Evolutionary conservation across 2,888 invertebrate species (phyloP).

Genomic region (Molanna angustata): DNA sequence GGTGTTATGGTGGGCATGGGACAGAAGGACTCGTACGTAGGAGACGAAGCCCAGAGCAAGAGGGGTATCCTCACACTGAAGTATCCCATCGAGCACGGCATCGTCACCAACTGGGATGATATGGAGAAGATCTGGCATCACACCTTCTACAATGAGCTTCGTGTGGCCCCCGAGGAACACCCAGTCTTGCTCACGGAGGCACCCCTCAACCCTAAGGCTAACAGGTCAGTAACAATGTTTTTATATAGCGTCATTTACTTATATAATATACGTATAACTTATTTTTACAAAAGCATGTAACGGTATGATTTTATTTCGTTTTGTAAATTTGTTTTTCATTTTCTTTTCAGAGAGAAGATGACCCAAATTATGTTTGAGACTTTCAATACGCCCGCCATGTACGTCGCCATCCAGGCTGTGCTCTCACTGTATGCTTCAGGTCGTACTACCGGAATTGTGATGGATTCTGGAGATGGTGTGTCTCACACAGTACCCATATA

Average conservation of each 20-base stretch:
- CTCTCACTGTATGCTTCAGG: constrained; percentile 91
- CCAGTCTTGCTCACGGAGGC: constrained; percentile 77
- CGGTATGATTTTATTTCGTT: too few relatives aligned
- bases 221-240: neutral
- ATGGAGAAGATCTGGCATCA: constrained; percentile 81
- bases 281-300: too few relatives aligned
- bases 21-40: constrained; percentile 80
- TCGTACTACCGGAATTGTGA: constrained; percentile 94
- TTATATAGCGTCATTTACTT: too few relatives aligned
- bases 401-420: constrained; percentile 92
- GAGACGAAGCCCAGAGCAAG: constrained; percentile 91
- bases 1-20: constrained; percentile 75
- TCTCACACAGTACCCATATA: constrained; percentile 96
- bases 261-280: too few relatives aligned
- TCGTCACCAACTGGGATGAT: constrained; percentile 11
- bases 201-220: constrained; percentile 41
- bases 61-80: constrained; percentile 82
- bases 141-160: constrained; percentile 45
- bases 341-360: constrained; percentile 73
- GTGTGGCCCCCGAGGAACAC: constrained; percentile 82
- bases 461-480: constrained; percentile 94
- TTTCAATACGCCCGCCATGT: constrained; percentile 92
- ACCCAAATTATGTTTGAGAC: constrained; percentile 93
- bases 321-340: constrained; percentile 33
- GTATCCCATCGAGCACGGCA: constrained; percentile 65